Evolutionary conservation across 1,140 invertebrate species (phyloP), one percentile per base, ranked within the genome.

Genomic region (Zophobas atratus): DNA sequence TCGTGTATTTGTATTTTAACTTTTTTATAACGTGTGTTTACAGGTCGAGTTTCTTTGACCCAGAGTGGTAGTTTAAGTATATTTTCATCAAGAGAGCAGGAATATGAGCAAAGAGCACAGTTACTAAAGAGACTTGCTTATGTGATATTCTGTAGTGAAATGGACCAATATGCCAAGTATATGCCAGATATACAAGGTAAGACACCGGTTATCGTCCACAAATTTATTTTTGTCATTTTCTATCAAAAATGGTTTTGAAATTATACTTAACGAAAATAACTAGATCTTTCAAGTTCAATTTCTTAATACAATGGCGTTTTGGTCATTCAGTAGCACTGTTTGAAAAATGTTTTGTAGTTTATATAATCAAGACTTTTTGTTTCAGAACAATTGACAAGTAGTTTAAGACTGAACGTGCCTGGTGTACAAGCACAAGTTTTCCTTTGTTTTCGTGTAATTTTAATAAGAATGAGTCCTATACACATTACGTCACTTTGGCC

Each of bases 171-270:
- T 88, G 92, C 96, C 81, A 94, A 94, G 85, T 94, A 95, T 80
- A 95, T 98, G 92, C 95, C 96, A 8, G 96, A 98, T 85, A 97
- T 98, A 83, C 96, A 97, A 92, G 96, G 95, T 96, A 87, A 82
- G 3, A 6, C 33, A 20, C 32, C 8, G 20, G 20, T 20, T 20
- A 20, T 20, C 20, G 20, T 20, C 20, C 20, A 20, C 20, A 20
- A 20, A 20, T 20, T 20, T 20, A 20, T 20, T 20, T 20, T 20
- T 20, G 20, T 20, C 20, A 20, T 20, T 20, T 20, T 20, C 20
- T 20, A 20, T 20, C 20, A 20, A 20, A 20, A 20, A 20, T 20
- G 20, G 20, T 20, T 20, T 20, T 20, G 20, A 20, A 20, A 20
- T 20, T 20, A 20, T 20, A 20, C 20, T 20, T 20, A 20, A 20